A percentile compares a stretch with the other conserved stretches of the same genome.
phyloP scores from a whole-genome alignment of 92 coral and sea anemone species.

The Meandrina meandrites region DNA sequence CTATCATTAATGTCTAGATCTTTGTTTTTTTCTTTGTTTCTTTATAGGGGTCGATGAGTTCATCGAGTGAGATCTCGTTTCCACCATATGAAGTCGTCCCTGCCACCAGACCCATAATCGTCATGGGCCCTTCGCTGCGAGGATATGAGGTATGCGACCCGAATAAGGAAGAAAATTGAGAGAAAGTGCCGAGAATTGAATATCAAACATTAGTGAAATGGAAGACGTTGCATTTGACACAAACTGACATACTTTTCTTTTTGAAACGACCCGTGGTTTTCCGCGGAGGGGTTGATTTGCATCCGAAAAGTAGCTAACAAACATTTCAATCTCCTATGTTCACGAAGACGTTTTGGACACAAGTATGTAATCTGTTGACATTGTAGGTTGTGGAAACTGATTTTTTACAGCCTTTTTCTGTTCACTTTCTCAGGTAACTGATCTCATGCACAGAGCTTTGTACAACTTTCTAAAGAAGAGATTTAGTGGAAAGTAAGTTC shows the following conservation, averaged over 20 bases:
- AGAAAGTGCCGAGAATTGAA: not conserved
- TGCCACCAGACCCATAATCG: conserved; percentile 94
- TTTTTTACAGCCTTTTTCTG: not conserved
- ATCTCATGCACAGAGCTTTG: conserved; percentile 97
- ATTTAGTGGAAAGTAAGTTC: conserved; percentile 83
- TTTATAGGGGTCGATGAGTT: conserved; percentile 65
- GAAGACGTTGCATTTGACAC: not conserved
- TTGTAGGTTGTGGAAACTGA: not conserved
- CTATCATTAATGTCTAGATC: not conserved
- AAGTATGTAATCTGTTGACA: not conserved
- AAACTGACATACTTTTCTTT: not conserved
- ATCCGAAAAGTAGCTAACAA: too few relatives aligned
- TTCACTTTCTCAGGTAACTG: conserved; percentile 75
- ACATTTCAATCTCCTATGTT: not conserved
- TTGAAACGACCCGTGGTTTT: too few relatives aligned
- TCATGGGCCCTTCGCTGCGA: conserved; percentile 92
- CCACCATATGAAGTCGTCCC: conserved; percentile 95
- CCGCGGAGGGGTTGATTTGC: too few relatives aligned
- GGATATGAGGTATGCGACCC: conserved; percentile 86
- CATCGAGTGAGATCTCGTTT: conserved; percentile 90
- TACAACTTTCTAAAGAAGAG: conserved; percentile 91
- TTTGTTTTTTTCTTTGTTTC: not conserved
- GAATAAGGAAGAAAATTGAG: not conserved
- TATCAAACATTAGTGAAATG: not conserved
- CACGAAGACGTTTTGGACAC: not conserved